Percentiles rank a stretch among this genome's conserved stretches.
These are phyloP conservation scores for Galerucella nymphaeae DNA, from an alignment of 2,888 invertebrate genomes.

Conservation along the genomic window DNA sequence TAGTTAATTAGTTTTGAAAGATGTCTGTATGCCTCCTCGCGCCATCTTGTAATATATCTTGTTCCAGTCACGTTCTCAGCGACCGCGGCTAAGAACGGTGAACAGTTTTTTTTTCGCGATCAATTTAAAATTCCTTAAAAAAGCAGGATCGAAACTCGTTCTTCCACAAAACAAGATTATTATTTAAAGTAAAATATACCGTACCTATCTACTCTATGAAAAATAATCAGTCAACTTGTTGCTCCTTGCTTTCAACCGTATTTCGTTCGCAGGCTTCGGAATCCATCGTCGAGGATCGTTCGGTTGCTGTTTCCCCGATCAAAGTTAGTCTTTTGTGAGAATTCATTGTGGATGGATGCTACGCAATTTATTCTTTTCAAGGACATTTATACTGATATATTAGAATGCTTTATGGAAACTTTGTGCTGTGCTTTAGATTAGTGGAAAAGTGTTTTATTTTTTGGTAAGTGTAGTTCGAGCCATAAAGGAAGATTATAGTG, in stretches of 20 bases:
- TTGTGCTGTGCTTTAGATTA: slow-evolving; percentile 37
- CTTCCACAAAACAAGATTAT: slow-evolving; percentile 45
- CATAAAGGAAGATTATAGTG: slow-evolving; percentile 34
- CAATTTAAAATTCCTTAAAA: slow-evolving; percentile 35
- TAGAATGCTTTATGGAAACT: slow-evolving; percentile 26
- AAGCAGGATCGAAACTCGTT: slow-evolving; percentile 44
- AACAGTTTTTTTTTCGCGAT: slow-evolving; percentile 37
- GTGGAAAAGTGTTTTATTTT: slow-evolving; percentile 31
- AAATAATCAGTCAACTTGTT: slow-evolving; percentile 49
- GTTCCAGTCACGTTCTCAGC: slow-evolving; percentile 33
- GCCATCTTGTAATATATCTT: slow-evolving; percentile 29
- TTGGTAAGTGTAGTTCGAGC: slow-evolving; percentile 42
- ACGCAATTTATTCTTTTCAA: slow-evolving; percentile 44
- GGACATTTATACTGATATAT: slow-evolving; percentile 40
- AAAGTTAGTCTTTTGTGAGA: slow-evolving; percentile 49
- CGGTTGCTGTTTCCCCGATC: slow-evolving; percentile 38
- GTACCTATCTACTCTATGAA: slow-evolving; percentile 44
- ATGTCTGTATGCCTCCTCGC: slow-evolving; percentile 14
- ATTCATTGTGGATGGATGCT: slow-evolving; percentile 38
- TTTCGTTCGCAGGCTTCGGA: slow-evolving; percentile 32
- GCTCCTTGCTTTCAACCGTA: slow-evolving; percentile 46
- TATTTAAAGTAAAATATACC: slow-evolving; percentile 44
- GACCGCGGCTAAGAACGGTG: slow-evolving; percentile 31
- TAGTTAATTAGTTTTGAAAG: slow-evolving; percentile 14
- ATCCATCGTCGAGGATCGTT: slow-evolving; percentile 21